Evolutionary conservation across 2,888 invertebrate genomes (phyloP), one percentile per base, ranked within the genome.

Genomic region (Sphinx pinastri): DNA sequence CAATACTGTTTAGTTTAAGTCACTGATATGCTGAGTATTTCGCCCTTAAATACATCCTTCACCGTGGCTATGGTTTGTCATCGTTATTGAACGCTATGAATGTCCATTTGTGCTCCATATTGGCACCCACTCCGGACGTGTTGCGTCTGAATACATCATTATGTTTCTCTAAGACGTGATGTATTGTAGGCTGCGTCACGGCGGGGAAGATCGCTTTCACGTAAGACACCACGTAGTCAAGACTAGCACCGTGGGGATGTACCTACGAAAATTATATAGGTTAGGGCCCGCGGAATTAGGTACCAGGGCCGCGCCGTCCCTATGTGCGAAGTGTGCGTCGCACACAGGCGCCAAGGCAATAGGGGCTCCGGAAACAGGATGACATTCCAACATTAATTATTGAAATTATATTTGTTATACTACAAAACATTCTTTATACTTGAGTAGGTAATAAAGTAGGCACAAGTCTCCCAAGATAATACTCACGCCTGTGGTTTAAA

Each of bases 191-290:
- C 67, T 97, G 96, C 72, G 96, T 95, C 67, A 97, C 92, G 76
- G 94, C 94, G 2, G 97, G 94, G 80, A 97, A 96, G 76, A 98
- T 93, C 83, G 97, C 97, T 81, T 97, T 97, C 31, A 99, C 95
- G 90, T 98, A 99, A 11, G 97, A 98, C 95, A 97, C 97, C 75
- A 99, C 96, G 89, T 98, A 98, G 86, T 98, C 98, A 2, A 98
- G 95, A 72, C 97, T 97, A 1, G 98, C 98, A 66, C 99, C 99
- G 83, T 97, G 97, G 0, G 99, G 99, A 91, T 99, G 99, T 55
- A 99, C 97, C 90, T 98, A 92, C 0, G 47, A 5, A 49, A 19
- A 49, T 19, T 19, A 63, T 7, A 19, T 11, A 13, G 16, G 5
- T 58, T 58, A 31, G 12, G 14, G 6, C 31, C 31, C 13, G 25